Conservation (phyloP, 2,797 vertebrate species). For the Chromobotia macracanthus region DNA sequence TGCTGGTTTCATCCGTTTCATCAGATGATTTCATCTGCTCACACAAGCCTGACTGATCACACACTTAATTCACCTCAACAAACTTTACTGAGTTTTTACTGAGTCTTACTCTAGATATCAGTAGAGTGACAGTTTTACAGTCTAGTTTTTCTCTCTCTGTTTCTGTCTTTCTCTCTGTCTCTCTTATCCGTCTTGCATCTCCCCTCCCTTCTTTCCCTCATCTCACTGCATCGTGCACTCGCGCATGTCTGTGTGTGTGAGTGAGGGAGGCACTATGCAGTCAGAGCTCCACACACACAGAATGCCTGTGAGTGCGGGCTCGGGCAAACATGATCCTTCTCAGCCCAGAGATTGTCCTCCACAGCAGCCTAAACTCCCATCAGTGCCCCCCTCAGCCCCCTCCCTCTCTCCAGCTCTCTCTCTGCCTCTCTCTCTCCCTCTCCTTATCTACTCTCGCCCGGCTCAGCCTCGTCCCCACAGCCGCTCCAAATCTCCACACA, state of each 20-base stretch:
- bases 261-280: slow-evolving; percentile 63
- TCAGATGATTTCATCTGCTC: slow-evolving; percentile 25
- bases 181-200: slow-evolving; percentile 18
- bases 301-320: slow-evolving; percentile 89
- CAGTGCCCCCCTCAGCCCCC: slow-evolving; percentile 58
- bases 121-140: no score
- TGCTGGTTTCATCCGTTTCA: no score
- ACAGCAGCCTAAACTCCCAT: slow-evolving; percentile 61
- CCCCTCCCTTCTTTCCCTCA: neutral
- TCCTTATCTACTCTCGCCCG: slow-evolving; percentile 66
- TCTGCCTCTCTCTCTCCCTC: slow-evolving; percentile 71
- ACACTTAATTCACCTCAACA: neutral
- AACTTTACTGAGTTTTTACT: slow-evolving; percentile 16
- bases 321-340: slow-evolving; percentile 87
- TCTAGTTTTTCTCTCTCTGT: no score
- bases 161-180: neutral
- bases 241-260: neutral
- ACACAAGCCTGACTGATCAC: slow-evolving; percentile 15
- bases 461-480: slow-evolving; percentile 64
- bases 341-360: slow-evolving; percentile 81
- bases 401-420: slow-evolving; percentile 69
- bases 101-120: neutral
- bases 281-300: slow-evolving; percentile 78
- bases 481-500: slow-evolving; percentile 70
- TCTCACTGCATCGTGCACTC: neutral